Conservation (phyloP, 2,113 vertebrate genomes). For the Brienomyrus brachyistius region DNA sequence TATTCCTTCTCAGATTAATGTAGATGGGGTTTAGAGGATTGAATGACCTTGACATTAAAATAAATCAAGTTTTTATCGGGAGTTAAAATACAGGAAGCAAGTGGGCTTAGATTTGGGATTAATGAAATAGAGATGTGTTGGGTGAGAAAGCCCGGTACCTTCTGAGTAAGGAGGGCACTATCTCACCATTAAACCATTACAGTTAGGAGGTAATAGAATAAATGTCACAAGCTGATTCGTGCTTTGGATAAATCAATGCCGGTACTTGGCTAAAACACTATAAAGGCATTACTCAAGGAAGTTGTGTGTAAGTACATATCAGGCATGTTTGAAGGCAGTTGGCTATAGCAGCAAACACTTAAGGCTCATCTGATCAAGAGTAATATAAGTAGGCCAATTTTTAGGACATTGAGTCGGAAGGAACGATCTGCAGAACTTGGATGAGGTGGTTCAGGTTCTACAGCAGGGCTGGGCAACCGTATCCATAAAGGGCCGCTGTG, state of each 20-base stretch:
- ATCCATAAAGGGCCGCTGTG: background rate
- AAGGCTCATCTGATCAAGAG: background rate
- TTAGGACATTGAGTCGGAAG: background rate
- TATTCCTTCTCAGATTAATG: background rate
- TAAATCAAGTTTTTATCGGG: background rate
- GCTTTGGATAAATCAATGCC: background rate
- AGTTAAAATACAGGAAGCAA: background rate
- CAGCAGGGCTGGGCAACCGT: background rate
- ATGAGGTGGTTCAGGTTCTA: background rate
- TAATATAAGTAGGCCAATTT: background rate
- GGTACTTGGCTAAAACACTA: background rate
- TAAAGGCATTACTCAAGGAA: conserved; percentile 1
- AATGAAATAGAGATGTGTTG: conserved; percentile 1
- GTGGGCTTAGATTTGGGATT: background rate
- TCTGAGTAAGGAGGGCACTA: background rate
- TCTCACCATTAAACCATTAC: background rate
- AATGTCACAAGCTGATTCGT: background rate
- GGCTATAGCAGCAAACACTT: background rate
- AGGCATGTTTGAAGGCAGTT: background rate
- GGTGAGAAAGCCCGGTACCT: no score
- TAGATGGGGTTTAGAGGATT: background rate
- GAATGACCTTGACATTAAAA: background rate
- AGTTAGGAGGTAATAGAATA: background rate
- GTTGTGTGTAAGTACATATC: conserved; percentile 3
- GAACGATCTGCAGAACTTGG: background rate